Percentiles rank a stretch among this genome's conserved stretches.
Evolutionary conservation across 2,113 vertebrate genomes (phyloP).

Genomic region (Oncorhynchus kisutch): DNA sequence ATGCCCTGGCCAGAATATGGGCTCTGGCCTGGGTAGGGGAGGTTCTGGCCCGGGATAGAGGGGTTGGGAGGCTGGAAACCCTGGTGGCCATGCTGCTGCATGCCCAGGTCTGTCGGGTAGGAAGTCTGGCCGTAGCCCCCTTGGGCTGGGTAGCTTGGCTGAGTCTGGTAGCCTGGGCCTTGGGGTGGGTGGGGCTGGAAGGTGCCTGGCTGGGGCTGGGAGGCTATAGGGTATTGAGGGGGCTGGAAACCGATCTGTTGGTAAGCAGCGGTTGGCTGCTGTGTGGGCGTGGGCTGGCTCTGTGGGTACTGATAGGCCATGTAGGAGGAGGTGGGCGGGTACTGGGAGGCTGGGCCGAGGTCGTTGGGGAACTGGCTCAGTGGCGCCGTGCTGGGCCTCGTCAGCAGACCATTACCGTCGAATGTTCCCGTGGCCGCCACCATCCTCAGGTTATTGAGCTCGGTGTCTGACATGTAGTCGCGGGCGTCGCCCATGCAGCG

Average conservation of each 20-base stretch:
- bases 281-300: slow-evolving; percentile 69
- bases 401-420: slow-evolving; percentile 73
- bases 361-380: slow-evolving; percentile 82
- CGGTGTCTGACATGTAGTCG: slow-evolving; percentile 96
- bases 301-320: slow-evolving; percentile 82
- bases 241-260: slow-evolving; percentile 85
- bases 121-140: slow-evolving; percentile 70
- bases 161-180: slow-evolving; percentile 78
- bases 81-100: slow-evolving; percentile 78
- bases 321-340: slow-evolving; percentile 79
- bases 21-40: slow-evolving; percentile 76
- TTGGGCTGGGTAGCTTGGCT: slow-evolving; percentile 77
- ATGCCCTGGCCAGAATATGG: slow-evolving; percentile 69
- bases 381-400: slow-evolving; percentile 76
- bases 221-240: slow-evolving; percentile 79
- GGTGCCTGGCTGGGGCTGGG: slow-evolving; percentile 82
- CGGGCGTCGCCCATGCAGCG: slow-evolving; percentile 86
- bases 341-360: slow-evolving; percentile 72
- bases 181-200: slow-evolving; percentile 83
- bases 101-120: slow-evolving; percentile 81
- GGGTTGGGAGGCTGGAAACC: slow-evolving; percentile 79
- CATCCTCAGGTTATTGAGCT: slow-evolving; percentile 89
- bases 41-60: slow-evolving; percentile 78
- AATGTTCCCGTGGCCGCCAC: slow-evolving; percentile 75
- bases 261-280: slow-evolving; percentile 75